These are phyloP conservation scores for Saxicola maurus DNA, from an alignment of 2,797 vertebrate species.

Conservation along the genomic window DNA sequence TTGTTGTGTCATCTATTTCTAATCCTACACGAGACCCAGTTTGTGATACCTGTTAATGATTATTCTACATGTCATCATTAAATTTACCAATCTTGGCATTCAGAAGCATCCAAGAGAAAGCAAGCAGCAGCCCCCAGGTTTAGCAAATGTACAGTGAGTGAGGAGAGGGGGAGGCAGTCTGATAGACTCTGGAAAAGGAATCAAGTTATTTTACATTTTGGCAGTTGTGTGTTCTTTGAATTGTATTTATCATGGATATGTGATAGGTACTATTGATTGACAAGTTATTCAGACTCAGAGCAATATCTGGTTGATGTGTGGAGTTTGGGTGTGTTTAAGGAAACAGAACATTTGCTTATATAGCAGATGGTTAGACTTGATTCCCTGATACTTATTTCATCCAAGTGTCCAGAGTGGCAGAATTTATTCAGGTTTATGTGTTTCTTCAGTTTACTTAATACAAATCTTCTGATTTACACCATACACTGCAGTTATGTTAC, in stretches of 20 bases:
- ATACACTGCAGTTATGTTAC: neutral
- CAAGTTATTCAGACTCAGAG: neutral
- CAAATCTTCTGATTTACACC: neutral
- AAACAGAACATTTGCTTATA: neutral
- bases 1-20: neutral
- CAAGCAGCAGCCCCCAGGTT: neutral
- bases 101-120: neutral
- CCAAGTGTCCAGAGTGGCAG: neutral
- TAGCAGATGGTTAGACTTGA: neutral
- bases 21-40: neutral
- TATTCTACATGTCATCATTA: neutral
- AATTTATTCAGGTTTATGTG: neutral
- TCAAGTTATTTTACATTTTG: neutral
- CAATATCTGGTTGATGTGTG: neutral
- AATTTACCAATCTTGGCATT: neutral
- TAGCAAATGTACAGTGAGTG: fast-evolving
- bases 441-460: neutral
- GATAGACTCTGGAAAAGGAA: neutral
- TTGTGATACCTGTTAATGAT: neutral
- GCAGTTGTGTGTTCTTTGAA: neutral
- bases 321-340: neutral
- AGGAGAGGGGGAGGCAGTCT: neutral
- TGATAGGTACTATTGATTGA: neutral
- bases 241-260: neutral
- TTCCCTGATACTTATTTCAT: neutral